Percentiles rank a stretch among this genome's conserved stretches.
Evolutionary conservation across 2,888 invertebrate species (phyloP).

Genomic region (Eristalinus sepulchralis): DNA sequence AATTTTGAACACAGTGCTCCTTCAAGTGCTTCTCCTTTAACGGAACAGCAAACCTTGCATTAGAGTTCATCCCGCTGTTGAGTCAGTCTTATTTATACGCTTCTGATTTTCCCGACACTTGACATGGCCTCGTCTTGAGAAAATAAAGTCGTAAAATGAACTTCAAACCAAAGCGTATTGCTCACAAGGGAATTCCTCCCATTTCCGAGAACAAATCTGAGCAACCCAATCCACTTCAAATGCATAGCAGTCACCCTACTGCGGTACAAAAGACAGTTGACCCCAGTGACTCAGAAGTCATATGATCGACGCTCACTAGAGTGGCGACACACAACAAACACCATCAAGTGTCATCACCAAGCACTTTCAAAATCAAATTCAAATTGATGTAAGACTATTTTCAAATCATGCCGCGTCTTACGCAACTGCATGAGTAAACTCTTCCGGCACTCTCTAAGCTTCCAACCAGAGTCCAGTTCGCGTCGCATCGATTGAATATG

Average conservation of each 20-base stretch:
- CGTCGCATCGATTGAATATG: background rate
- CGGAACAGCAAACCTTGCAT: too few species aligned
- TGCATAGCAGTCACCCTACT: background rate
- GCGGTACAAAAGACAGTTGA: background rate
- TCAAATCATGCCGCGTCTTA: background rate
- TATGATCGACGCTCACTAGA: background rate
- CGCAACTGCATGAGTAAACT: background rate
- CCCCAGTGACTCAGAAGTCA: background rate
- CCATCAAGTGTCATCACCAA: too few species aligned
- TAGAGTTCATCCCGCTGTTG: too few species aligned
- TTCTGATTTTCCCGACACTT: background rate
- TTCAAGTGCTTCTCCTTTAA: too few species aligned
- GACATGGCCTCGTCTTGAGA: background rate
- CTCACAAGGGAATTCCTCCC: background rate
- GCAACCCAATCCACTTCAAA: background rate
- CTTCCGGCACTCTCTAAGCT: background rate
- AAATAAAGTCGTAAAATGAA: background rate
- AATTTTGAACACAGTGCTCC: too few species aligned
- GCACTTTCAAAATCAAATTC: background rate
- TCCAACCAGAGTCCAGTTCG: background rate
- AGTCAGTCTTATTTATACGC: background rate
- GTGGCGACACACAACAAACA: too few species aligned
- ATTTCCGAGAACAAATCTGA: background rate
- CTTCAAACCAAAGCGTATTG: background rate
- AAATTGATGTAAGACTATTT: background rate